These are phyloP conservation scores for Propsilocerus akamusi DNA, from an alignment of 1,140 invertebrate genomes.

Conservation along the genomic window DNA sequence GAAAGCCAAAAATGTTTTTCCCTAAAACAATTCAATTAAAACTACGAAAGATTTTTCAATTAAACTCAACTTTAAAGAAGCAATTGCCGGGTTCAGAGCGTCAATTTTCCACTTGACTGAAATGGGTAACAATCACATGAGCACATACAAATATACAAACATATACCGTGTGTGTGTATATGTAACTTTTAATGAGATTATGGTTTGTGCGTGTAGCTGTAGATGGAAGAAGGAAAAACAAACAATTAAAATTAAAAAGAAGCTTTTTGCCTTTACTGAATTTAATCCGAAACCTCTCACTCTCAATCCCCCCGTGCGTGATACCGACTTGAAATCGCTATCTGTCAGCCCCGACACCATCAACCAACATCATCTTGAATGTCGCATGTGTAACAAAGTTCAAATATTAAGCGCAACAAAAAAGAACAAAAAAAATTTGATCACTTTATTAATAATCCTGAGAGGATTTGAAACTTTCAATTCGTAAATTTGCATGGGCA, in stretches of 20 bases:
- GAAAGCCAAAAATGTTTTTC: too few relatives aligned
- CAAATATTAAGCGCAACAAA: background rate
- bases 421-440: background rate
- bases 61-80: too few relatives aligned
- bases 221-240: background rate
- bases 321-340: background rate
- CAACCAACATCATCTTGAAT: background rate
- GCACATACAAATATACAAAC: background rate
- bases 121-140: background rate
- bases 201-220: background rate
- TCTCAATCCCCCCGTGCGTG: background rate
- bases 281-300: background rate
- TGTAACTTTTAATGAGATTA: background rate
- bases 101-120: background rate
- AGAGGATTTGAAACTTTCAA: background rate
- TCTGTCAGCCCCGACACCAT: background rate
- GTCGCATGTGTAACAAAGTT: background rate
- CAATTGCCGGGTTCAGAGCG: too few relatives aligned
- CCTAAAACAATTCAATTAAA: too few relatives aligned
- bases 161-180: background rate
- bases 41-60: too few relatives aligned
- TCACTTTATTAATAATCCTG: slow-evolving; percentile 3
- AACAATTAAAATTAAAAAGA: slow-evolving; percentile 4
- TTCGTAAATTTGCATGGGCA: background rate
- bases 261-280: background rate